Evolutionary conservation across 2,888 invertebrate species (phyloP), one percentile per base, ranked within the genome.

Genomic region (Entomobrya proxima): DNA sequence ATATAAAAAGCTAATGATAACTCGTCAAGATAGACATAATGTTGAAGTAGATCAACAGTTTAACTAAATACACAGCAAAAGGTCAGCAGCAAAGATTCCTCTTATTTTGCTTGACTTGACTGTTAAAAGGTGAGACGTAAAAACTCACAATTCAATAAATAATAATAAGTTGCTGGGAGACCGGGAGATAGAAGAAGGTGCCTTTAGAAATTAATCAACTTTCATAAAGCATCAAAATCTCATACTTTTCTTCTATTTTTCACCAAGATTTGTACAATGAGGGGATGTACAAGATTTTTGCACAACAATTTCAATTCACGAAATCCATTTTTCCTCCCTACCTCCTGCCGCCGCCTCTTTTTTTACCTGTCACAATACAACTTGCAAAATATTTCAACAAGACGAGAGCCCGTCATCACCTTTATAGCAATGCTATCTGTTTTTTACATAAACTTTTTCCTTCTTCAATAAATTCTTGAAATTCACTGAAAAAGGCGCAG

Each of bases 131-230:
- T 15, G n/a, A 35, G 61, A 55, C 24, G 15, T n/a, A 35, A 61
- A 61, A 61, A 35, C 35, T 61, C 61, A 61, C n/a, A 61, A 35
- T 61, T 32, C 61, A 61, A n/a, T n/a, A n/a, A n/a, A n/a, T n/a
- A n/a, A n/a, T n/a, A n/a, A n/a, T n/a, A n/a, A n/a, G n/a, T n/a
- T n/a, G n/a, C n/a, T n/a, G n/a, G n/a, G n/a, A n/a, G n/a, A n/a
- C n/a, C n/a, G n/a, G 32, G 44, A 7, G 44, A 44, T 15, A 2
- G 13, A 58, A 58, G n/a, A 13, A 58, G 58, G 58, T 30, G 58
- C 32, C 58, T 30, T 13, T 13, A 58, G 58, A 58, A 58, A 58
- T 58, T 58, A 58, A 58, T 58, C 58, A 58, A 58, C 58, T 30
- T 27, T 58, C 27, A 15, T 27, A 30, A 58, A 30, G n/a, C n/a